Percentiles rank a stretch among this genome's conserved stretches.
These are phyloP conservation scores for Phortica okadai DNA, from an alignment of 2,888 invertebrate species.

Conservation along the genomic window DNA sequence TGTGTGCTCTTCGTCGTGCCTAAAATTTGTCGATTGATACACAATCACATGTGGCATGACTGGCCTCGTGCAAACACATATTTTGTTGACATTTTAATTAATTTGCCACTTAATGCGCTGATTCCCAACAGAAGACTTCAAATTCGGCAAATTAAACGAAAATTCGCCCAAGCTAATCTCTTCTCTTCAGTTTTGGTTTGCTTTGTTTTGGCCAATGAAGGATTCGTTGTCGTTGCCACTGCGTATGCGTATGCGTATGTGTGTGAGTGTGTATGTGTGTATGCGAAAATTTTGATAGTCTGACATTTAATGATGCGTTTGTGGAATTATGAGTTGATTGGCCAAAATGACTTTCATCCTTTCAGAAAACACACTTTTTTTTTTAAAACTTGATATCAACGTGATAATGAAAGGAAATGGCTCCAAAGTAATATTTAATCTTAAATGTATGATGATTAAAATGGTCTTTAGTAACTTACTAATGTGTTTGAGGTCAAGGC, in stretches of 20 bases:
- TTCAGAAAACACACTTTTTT: too few species aligned
- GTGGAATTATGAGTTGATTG: too few species aligned
- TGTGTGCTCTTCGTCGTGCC: not conserved
- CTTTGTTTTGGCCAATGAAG: too few species aligned
- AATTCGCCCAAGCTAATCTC: conserved; percentile 14
- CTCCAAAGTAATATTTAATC: too few species aligned
- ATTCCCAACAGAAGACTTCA: conserved; percentile 37
- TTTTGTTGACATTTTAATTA: conserved; percentile 71
- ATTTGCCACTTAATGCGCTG: conserved; percentile 65
- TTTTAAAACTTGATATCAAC: too few species aligned
- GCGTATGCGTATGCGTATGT: conserved; percentile 11
- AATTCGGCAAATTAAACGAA: conserved; percentile 11
- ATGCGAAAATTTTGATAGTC: not conserved
- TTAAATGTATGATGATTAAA: too few species aligned
- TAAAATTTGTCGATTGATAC: not conserved
- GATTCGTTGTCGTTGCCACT: not conserved
- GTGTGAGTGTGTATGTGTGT: conserved; percentile 20
- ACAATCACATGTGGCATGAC: conserved; percentile 1
- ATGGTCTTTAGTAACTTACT: too few species aligned
- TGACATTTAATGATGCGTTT: conserved; percentile 60
- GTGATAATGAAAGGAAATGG: too few species aligned
- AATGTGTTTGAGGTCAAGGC: too few species aligned
- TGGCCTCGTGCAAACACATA: conserved; percentile 51
- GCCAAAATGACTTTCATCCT: too few species aligned
- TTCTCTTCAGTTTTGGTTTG: not conserved